Base-by-base conservation (phyloP, 1,140 invertebrate species). In the Oedothorax gibbosus region DNA sequence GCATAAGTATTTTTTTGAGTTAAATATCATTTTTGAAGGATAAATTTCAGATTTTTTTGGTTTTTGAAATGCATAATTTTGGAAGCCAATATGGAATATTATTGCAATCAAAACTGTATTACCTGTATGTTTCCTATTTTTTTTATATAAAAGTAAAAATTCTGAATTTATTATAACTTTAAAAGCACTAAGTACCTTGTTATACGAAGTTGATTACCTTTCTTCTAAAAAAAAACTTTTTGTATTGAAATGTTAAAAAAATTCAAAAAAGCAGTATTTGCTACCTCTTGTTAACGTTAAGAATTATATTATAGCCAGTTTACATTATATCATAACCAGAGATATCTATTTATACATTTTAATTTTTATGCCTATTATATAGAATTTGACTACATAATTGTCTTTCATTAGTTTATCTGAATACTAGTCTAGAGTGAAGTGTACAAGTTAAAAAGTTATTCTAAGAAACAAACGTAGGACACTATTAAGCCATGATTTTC, bases 291-390 rank as follows among this genome's bases (percentile, higher is more conserved):
- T 85, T 85, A 85, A 77, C 57, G 75, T 85, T 85, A 51, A 85
- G 73, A 78, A 85, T 66, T 85, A 85, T 85, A 85, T 85, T 85
- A 85, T 85, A 85, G 75, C 83, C 75, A 85, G 83, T 85, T 85
- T 85, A 85, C 83, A 77, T 85, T 85, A 71, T 85, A 78, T 85
- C 75, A 85, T 78, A 66, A 78, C 75, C 82, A 84, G 73, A 84
- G 82, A 84, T 76, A 84, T 80, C 75, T 84, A 60, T 84, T 76
- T 84, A 84, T 84, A 84, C 77, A 84, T 71, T 76, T 76, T 84
- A 84, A 84, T 84, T 84, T 84, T 84, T 84, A 84, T 84, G 82
- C 82, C 71, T 84, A 75, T 84, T 84, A 84, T 83, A 83, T 84
- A 84, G 82, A 77, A 65, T 84, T 75, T 68, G 72, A 76, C 60